phyloP scores from a whole-genome alignment of 2,797 vertebrate species.

The Bucorvus abyssinicus region DNA sequence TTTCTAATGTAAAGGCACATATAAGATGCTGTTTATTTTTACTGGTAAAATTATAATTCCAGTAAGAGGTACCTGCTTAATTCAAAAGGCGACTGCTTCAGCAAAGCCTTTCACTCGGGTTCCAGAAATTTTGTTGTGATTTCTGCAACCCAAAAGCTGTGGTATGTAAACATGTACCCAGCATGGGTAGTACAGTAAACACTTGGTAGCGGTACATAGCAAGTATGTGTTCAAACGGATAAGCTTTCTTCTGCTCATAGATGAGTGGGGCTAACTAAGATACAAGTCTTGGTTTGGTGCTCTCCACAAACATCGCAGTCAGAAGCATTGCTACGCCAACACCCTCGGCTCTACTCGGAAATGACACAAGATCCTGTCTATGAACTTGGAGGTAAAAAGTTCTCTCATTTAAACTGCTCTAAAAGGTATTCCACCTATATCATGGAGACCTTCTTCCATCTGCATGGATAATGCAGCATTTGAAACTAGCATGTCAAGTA shows the following conservation, averaged over 20 bases:
- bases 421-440: background rate
- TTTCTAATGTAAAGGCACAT: background rate
- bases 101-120: background rate
- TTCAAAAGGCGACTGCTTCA: background rate
- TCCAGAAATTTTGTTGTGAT: background rate
- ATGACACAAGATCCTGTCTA: background rate
- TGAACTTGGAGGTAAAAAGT: background rate
- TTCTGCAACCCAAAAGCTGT: background rate
- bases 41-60: background rate
- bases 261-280: background rate
- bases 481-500: background rate
- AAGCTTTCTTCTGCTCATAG: background rate
- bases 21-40: background rate
- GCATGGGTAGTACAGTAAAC: background rate
- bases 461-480: background rate
- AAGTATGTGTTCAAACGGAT: background rate
- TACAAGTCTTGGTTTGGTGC: background rate
- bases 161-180: background rate
- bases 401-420: background rate
- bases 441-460: background rate
- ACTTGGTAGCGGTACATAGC: background rate
- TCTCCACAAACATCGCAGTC: accelerated
- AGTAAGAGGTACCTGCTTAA: background rate
- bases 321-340: background rate
- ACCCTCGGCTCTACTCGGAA: background rate